Evolutionary conservation across 2,113 vertebrate species (phyloP).

Genomic region (Lamprologus callipterus): DNA sequence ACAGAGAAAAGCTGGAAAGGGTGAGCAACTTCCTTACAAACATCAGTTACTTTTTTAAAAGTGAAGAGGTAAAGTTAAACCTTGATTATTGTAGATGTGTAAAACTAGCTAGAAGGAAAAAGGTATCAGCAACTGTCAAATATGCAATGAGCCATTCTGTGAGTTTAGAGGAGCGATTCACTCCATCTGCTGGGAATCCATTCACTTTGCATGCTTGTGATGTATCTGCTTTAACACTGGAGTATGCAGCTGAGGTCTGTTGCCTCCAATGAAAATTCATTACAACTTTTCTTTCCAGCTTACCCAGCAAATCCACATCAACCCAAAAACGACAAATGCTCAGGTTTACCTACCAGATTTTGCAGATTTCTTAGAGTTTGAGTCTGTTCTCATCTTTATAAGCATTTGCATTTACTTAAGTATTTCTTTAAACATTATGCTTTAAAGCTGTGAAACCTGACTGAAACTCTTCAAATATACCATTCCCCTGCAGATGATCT

Average conservation of each 20-base stretch:
- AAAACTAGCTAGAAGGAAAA: not conserved
- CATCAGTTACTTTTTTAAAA: not conserved
- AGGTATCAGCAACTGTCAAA: not conserved
- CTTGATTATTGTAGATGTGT: not conserved
- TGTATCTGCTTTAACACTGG: not conserved
- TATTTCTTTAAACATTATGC: not conserved
- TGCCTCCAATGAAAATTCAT: slow-evolving; percentile 37
- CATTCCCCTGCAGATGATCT: not conserved
- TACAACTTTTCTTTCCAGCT: not conserved
- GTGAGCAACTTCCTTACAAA: slow-evolving; percentile 52
- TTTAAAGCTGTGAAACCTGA: not conserved
- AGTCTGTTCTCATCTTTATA: fast-evolving
- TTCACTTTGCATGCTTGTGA: not conserved
- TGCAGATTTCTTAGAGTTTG: not conserved
- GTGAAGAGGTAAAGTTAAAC: not conserved
- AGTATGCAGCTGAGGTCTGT: slow-evolving; percentile 14
- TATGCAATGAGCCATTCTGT: not conserved
- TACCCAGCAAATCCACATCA: not conserved
- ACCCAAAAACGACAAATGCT: not conserved
- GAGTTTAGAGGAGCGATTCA: not conserved
- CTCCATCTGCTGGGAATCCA: not conserved
- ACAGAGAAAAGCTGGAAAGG: slow-evolving; percentile 78
- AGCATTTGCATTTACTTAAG: fast-evolving
- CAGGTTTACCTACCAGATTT: not conserved
- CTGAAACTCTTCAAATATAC: not conserved